Conservation (phyloP, 2,888 invertebrate species). For the Himalopsyche tibetana region DNA sequence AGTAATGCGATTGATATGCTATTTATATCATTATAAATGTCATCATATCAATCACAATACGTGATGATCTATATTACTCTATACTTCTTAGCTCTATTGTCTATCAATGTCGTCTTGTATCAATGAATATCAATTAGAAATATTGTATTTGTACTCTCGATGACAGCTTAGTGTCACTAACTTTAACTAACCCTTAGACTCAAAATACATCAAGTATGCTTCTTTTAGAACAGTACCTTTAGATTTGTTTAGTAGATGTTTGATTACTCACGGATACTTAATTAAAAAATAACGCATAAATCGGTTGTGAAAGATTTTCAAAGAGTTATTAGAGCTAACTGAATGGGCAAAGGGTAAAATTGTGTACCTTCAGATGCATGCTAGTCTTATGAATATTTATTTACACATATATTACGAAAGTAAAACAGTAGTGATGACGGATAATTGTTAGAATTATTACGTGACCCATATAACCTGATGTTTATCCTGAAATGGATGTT, state of each 20-base stretch:
- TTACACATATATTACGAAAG: slow-evolving; percentile 53
- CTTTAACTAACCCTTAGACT: slow-evolving; percentile 11
- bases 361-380: slow-evolving; percentile 61
- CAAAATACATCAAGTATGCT: slow-evolving; percentile 12
- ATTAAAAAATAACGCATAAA: slow-evolving; percentile 54
- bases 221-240: neutral
- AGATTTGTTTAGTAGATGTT: slow-evolving; percentile 41
- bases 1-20: slow-evolving; percentile 31
- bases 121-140: slow-evolving; percentile 39
- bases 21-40: slow-evolving; percentile 36
- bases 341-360: slow-evolving; percentile 62
- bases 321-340: slow-evolving; percentile 59
- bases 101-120: slow-evolving; percentile 59
- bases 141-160: slow-evolving; percentile 17
- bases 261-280: slow-evolving; percentile 39
- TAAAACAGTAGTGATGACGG: slow-evolving; percentile 48
- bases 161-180: slow-evolving; percentile 37
- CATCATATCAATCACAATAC: slow-evolving; percentile 1
- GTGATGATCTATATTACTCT: slow-evolving; percentile 58
- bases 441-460: slow-evolving; percentile 39
- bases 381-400: slow-evolving; percentile 62
- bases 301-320: slow-evolving; percentile 60
- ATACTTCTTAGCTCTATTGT: slow-evolving; percentile 60
- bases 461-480: slow-evolving; percentile 61
- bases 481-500: slow-evolving; percentile 64